Conservation (phyloP, 2,797 vertebrate species). For the Gephyroberyx darwinii region DNA sequence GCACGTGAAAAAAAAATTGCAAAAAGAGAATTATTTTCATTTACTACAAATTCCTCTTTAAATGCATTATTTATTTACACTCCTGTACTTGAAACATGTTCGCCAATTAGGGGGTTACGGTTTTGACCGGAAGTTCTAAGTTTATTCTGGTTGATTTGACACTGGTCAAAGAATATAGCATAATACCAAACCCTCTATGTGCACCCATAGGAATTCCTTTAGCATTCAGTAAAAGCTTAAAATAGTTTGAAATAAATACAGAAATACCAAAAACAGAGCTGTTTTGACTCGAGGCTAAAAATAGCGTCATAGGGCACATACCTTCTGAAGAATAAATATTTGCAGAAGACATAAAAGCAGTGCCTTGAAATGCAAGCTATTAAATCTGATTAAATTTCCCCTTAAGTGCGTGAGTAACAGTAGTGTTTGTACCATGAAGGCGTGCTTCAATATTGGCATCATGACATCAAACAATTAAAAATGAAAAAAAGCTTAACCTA, state of each 20-base stretch:
- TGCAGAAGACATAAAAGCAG: conserved; percentile 79
- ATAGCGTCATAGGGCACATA: conserved; percentile 68
- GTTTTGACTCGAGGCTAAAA: conserved; percentile 72
- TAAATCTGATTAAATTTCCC: conserved; percentile 72
- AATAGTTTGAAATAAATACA: conserved; percentile 59
- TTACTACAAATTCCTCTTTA: neutral
- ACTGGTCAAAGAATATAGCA: neutral
- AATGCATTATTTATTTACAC: neutral
- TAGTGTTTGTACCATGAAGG: conserved; percentile 45
- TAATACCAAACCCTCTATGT: conserved; percentile 3
- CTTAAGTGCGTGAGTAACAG: conserved; percentile 27
- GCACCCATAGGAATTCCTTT: conserved; percentile 10
- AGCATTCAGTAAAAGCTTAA: conserved; percentile 43
- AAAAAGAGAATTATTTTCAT: neutral
- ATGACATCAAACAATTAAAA: conserved; percentile 50
- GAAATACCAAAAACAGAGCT: conserved; percentile 58
- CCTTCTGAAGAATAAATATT: conserved; percentile 79
- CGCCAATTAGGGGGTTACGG: conserved; percentile 1
- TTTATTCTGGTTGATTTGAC: too few species aligned
- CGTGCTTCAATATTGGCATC: conserved; percentile 62
- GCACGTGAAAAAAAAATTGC: neutral
- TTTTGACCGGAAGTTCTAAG: too few species aligned
- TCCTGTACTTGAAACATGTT: neutral
- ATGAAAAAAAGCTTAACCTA: neutral
- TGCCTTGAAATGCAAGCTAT: conserved; percentile 75